phyloP scores from a whole-genome alignment of 1,140 invertebrate genomes.

The Drosophila ohnishii region DNA sequence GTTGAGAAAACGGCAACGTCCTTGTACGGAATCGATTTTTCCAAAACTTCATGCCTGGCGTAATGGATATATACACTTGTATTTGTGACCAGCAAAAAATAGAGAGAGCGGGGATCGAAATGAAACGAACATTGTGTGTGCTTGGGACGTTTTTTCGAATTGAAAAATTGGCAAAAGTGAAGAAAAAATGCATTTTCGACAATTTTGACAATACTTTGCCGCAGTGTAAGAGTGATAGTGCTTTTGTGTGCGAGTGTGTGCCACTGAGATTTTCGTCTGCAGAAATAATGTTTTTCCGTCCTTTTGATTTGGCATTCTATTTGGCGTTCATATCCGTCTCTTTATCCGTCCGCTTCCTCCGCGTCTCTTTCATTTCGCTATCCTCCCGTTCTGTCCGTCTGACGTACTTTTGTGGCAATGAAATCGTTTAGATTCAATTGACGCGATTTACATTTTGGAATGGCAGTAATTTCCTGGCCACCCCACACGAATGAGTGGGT shows the following conservation, averaged over 20 bases:
- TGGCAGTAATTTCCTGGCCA: conserved; percentile 77
- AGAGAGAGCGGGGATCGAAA: conserved; percentile 18
- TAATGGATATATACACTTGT: conserved; percentile 66
- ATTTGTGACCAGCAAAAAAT: conserved; percentile 36
- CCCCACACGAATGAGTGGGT: conserved; percentile 41
- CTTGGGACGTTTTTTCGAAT: conserved; percentile 15
- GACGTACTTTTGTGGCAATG: conserved; percentile 72
- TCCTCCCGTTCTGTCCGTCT: conserved; percentile 32
- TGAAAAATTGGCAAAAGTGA: conserved; percentile 18
- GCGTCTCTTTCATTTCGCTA: conserved; percentile 1
- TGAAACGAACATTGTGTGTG: conserved; percentile 22
- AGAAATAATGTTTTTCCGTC: conserved; percentile 32
- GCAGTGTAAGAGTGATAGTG: conserved; percentile 16
- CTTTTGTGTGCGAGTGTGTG: conserved; percentile 9
- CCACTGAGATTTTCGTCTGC: conserved; percentile 27
- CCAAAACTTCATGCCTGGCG: conserved; percentile 76
- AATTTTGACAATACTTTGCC: conserved; percentile 21
- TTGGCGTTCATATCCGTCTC: conserved; percentile 32
- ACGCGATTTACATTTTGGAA: conserved; percentile 78
- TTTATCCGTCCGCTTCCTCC: conserved; percentile 20
- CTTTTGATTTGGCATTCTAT: conserved; percentile 54
- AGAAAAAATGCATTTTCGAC: conserved; percentile 37
- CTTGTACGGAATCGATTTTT: conserved; percentile 82
- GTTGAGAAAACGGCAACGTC: conserved; percentile 66
- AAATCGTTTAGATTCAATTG: conserved; percentile 81